Base-by-base conservation (phyloP, 2,797 vertebrate species). In the Premnoplex brunnescens region DNA sequence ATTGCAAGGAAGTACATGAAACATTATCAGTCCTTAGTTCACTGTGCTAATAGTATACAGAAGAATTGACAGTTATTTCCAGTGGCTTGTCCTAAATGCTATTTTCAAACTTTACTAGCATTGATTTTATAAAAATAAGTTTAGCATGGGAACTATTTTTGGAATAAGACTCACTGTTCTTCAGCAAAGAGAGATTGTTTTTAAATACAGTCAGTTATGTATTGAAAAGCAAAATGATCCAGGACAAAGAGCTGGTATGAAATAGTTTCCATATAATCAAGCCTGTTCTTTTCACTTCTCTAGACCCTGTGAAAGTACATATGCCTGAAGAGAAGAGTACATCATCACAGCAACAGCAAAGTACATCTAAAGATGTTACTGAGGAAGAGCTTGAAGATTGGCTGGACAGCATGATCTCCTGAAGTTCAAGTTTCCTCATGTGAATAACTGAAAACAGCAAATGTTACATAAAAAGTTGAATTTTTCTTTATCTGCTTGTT, bases 321-420 rank as follows among this genome's bases (percentile, higher is more conserved):
- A 9, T 59, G n/a, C 79, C 68, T 44, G 93, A 96, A 95, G 96
- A 96, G 69, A 94, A 95, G 63, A 93, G n/a, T 6, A 10, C 86
- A 89, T 71, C 80, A 44, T 43, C 96, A 24, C 91, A 94, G 76
- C 90, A 85, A 46, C 96, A 95, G 32, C 90, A 88, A 60, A 81
- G 37, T 51, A 28, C 84, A 54, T 88, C 97, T 19, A 98, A 96
- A 96, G 88, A 46, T 13, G 46, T 98, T 67, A 98, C 97, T 1
- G 98, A 98, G 77, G 98, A 98, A 43, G 99, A 99, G 85, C 98
- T 99, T 67, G 99, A 99, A 97, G 99, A 99, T 60, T 99, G 99
- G 99, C 95, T 99, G 60, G 99, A 99, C 98, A 99, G 98, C 96
- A 99, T 99, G 99, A 99, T 99, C 91, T 86, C 95, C 87, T 97